phyloP scores from a whole-genome alignment of 2,113 vertebrate genomes.

The Sprattus sprattus region DNA sequence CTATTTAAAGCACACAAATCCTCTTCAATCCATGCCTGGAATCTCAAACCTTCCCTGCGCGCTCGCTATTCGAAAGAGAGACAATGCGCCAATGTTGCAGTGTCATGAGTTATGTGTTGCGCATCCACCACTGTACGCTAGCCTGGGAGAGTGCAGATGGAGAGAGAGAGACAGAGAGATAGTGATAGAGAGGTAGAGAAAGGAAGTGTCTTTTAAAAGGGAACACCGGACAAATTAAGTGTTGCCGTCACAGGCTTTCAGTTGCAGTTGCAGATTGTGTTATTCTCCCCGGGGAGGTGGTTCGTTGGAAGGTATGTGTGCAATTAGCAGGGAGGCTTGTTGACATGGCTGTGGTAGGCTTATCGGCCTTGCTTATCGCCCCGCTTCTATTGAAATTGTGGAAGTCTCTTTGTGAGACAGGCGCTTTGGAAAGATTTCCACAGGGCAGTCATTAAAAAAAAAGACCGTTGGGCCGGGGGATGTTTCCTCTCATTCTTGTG shows the following conservation, averaged over 20 bases:
- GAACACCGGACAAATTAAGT: not conserved
- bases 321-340: not conserved
- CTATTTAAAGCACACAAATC: constrained; percentile 75
- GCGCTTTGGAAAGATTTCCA: not conserved
- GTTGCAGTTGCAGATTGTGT: not conserved
- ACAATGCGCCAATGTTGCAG: not conserved
- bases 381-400: not conserved
- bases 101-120: not conserved
- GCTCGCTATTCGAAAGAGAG: not conserved
- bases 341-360: not conserved
- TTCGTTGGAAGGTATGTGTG: not conserved
- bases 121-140: not conserved
- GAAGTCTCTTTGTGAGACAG: not conserved
- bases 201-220: not conserved
- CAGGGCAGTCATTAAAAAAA: not conserved
- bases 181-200: not conserved
- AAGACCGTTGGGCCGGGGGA: not conserved
- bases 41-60: constrained; percentile 41
- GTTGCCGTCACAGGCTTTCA: not conserved
- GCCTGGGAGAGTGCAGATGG: not conserved
- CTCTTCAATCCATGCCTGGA: constrained; percentile 64
- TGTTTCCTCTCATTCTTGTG: constrained; percentile 39
- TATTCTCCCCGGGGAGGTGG: not conserved
- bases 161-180: not conserved
- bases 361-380: not conserved